These are phyloP conservation scores for Cladopsammia gracilis DNA, from an alignment of 64 coral and sea anemone genomes.

Conservation along the genomic window DNA sequence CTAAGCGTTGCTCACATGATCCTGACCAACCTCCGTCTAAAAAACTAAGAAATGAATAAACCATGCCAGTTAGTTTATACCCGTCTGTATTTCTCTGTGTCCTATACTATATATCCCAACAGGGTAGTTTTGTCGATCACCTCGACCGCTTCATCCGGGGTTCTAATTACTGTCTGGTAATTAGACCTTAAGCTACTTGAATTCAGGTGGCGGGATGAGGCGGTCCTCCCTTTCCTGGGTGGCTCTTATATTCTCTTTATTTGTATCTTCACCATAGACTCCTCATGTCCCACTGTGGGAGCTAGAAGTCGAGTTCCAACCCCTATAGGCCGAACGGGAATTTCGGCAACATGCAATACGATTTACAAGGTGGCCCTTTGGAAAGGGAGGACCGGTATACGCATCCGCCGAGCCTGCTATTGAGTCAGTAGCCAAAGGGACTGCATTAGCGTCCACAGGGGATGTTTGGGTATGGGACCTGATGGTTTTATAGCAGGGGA, in stretches of 20 bases:
- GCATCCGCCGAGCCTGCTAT: conserved; percentile 1
- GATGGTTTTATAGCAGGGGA: neutral
- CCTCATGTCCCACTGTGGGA: conserved; percentile 12
- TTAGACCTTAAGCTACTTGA: conserved; percentile 32
- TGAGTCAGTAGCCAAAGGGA: neutral
- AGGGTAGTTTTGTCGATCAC: neutral
- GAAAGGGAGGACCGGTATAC: neutral
- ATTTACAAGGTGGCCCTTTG: conserved; percentile 12
- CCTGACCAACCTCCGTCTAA: neutral
- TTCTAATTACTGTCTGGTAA: conserved; percentile 6
- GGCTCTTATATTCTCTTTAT: neutral
- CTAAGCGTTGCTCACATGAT: neutral
- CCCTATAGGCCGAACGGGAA: conserved; percentile 1
- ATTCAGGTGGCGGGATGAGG: conserved; percentile 38
- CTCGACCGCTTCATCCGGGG: neutral
- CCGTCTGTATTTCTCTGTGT: neutral
- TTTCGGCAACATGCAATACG: neutral
- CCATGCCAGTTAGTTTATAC: neutral
- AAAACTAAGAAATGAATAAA: neutral
- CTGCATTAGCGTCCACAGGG: neutral
- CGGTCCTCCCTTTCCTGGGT: conserved; percentile 35
- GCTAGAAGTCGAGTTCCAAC: neutral
- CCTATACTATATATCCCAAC: too few relatives aligned
- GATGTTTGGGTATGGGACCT: neutral
- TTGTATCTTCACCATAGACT: neutral